These are phyloP conservation scores for Atractosteus spatula DNA, from an alignment of 2,113 vertebrate genomes.

Conservation along the genomic window DNA sequence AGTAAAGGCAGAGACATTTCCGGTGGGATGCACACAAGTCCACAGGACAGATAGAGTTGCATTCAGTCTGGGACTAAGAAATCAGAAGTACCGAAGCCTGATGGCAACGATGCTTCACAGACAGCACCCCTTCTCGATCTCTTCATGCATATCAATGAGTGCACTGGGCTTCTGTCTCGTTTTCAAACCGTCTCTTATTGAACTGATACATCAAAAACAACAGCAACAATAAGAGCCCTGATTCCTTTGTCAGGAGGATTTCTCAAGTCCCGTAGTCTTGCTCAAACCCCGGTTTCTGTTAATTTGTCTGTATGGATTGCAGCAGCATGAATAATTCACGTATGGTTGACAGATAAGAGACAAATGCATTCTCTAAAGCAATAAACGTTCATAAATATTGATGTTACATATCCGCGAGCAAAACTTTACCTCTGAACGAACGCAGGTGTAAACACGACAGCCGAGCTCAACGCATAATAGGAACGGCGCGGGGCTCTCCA, in stretches of 20 bases:
- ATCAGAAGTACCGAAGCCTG: too few species aligned
- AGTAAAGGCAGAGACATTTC: too few species aligned
- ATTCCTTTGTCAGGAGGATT: background rate
- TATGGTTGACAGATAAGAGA: slow-evolving; percentile 2
- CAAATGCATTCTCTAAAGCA: slow-evolving; percentile 1
- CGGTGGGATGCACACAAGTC: too few species aligned
- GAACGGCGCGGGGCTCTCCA: too few species aligned
- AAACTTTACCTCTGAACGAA: background rate
- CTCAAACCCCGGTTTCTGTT: background rate
- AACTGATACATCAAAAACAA: background rate
- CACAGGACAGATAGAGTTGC: too few species aligned
- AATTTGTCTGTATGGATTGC: background rate
- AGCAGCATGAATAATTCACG: slow-evolving; percentile 6
- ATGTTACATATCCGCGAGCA: background rate
- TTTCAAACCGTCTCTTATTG: background rate
- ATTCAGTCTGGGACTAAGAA: too few species aligned
- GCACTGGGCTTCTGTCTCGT: too few species aligned
- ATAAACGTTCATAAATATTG: slow-evolving; percentile 13
- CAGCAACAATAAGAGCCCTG: background rate
- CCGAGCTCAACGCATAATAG: too few species aligned
- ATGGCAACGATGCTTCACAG: too few species aligned
- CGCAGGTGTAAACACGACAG: slow-evolving; percentile 3
- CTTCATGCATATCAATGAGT: too few species aligned
- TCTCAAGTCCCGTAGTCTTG: background rate
- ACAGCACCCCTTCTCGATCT: too few species aligned